Conservation (phyloP, 1,140 invertebrate species). For the Drosophila bifasciata region DNA sequence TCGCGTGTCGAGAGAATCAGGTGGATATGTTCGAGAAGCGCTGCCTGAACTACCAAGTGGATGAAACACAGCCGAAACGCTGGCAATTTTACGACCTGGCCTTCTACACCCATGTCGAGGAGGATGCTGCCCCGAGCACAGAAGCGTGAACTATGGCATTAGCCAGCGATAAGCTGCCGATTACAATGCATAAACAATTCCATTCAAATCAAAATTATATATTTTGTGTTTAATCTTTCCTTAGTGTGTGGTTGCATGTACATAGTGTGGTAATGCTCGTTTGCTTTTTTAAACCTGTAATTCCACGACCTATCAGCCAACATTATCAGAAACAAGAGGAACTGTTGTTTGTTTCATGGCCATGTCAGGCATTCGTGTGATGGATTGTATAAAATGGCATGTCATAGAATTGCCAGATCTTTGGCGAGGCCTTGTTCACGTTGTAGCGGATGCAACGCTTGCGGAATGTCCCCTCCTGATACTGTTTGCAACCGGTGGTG, state of each 20-base stretch:
- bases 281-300: slow-evolving; percentile 1
- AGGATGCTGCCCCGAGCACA: slow-evolving; percentile 1
- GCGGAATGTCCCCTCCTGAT: slow-evolving; percentile 68
- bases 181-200: slow-evolving; percentile 6
- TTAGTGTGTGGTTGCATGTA: too few species aligned
- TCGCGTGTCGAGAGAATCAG: slow-evolving; percentile 85
- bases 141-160: slow-evolving; percentile 15
- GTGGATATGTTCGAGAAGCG: slow-evolving; percentile 70
- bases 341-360: slow-evolving; percentile 8
- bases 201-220: slow-evolving; percentile 1
- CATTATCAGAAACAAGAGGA: not conserved
- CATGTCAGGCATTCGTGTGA: slow-evolving; percentile 28
- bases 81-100: slow-evolving; percentile 87
- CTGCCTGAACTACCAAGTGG: slow-evolving; percentile 85
- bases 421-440: slow-evolving; percentile 84
- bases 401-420: slow-evolving; percentile 87
- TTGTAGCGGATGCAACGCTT: slow-evolving; percentile 85
- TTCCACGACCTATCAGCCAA: slow-evolving; percentile 1
- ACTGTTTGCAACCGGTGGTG: slow-evolving; percentile 85
- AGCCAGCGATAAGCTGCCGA: slow-evolving; percentile 31
- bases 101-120: slow-evolving; percentile 73
- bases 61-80: slow-evolving; percentile 82
- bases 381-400: slow-evolving; percentile 83
- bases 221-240: not conserved
- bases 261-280: too few species aligned